Percentiles rank a stretch among this genome's conserved stretches.
Conservation (phyloP, 1,140 invertebrate species). For the Drosophila suzukii region DNA sequence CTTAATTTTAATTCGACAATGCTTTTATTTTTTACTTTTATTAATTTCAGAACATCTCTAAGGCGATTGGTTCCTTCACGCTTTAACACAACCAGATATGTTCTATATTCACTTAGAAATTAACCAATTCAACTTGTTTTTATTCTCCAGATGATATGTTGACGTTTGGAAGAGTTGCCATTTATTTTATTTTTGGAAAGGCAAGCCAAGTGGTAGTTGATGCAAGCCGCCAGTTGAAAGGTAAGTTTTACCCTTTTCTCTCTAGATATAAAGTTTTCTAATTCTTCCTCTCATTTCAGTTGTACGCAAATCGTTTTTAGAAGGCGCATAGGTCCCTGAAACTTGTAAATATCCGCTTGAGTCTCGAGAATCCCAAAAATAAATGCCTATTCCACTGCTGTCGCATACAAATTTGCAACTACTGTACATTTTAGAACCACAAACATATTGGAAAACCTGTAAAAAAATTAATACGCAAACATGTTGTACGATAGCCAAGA, state of each 20-base stretch:
- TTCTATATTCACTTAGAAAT: neutral
- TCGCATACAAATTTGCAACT: slow-evolving; percentile 60
- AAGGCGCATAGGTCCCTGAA: slow-evolving; percentile 42
- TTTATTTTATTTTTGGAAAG: slow-evolving; percentile 24
- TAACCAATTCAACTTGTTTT: neutral
- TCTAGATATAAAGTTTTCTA: neutral
- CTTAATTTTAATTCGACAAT: neutral
- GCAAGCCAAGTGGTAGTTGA: slow-evolving; percentile 27
- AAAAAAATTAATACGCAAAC: slow-evolving; percentile 13
- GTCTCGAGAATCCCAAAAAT: slow-evolving; percentile 18
- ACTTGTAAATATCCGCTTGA: slow-evolving; percentile 48
- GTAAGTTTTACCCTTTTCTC: neutral
- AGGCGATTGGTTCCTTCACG: neutral
- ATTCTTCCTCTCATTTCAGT: slow-evolving; percentile 29
- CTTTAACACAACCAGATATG: neutral
- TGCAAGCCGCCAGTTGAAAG: slow-evolving; percentile 31
- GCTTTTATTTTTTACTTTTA: neutral
- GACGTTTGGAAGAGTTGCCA: slow-evolving; percentile 26
- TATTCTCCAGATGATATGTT: slow-evolving; percentile 43
- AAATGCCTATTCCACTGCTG: slow-evolving; percentile 64
- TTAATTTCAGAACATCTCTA: slow-evolving; percentile 9
- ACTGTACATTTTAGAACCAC: slow-evolving; percentile 65
- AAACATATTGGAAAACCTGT: slow-evolving; percentile 28
- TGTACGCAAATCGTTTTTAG: slow-evolving; percentile 54
- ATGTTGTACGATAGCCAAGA: slow-evolving; percentile 49